Conservation (phyloP, 92 coral and sea anemone species). For the Epizoanthus illoricatus region DNA sequence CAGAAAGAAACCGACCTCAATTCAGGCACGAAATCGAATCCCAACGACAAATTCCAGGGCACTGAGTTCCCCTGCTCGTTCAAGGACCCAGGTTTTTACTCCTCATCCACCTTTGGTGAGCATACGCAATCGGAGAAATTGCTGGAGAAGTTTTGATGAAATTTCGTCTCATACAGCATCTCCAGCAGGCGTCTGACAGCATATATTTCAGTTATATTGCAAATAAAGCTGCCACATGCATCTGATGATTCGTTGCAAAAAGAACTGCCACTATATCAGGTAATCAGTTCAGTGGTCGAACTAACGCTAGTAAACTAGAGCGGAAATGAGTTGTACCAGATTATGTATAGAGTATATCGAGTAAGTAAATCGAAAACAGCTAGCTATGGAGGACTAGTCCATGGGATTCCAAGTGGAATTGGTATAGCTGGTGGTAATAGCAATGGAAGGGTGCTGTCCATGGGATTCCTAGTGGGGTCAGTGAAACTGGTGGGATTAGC, state of each 20-base stretch:
- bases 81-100: conserved; percentile 19
- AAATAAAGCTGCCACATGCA: background rate
- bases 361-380: too few species aligned
- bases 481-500: too few species aligned
- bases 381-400: too few species aligned
- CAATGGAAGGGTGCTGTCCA: too few species aligned
- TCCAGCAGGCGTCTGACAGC: conserved; percentile 11
- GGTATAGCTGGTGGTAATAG: too few species aligned
- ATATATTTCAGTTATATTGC: background rate
- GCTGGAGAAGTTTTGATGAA: conserved; percentile 24
- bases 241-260: background rate
- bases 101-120: conserved; percentile 38
- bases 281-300: too few species aligned
- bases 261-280: background rate
- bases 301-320: too few species aligned
- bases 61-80: conserved; percentile 56
- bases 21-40: conserved; percentile 43
- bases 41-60: conserved; percentile 38
- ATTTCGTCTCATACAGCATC: background rate
- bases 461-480: too few species aligned
- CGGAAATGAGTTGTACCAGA: too few species aligned
- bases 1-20: conserved; percentile 44
- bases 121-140: conserved; percentile 3
- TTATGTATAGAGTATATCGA: too few species aligned
- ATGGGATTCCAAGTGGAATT: too few species aligned